Conservation (phyloP, 2,888 invertebrate genomes). For the Lasioglossum oenotherae region DNA sequence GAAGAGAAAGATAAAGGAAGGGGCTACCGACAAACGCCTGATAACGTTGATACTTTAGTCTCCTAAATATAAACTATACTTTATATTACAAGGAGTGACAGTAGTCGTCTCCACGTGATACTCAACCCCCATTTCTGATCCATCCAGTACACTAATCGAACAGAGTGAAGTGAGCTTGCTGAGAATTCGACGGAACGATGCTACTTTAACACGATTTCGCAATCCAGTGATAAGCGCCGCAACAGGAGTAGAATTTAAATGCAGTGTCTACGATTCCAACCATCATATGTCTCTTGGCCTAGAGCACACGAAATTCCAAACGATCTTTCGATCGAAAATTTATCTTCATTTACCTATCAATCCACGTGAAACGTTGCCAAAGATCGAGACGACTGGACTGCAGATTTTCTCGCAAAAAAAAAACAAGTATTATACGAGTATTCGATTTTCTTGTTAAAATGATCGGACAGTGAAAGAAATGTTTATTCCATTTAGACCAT, state of each 20-base stretch:
- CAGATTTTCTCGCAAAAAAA: background rate
- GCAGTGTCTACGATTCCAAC: background rate
- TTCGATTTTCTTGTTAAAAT: background rate
- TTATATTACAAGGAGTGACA: constrained; percentile 55
- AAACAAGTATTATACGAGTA: background rate
- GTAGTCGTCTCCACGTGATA: constrained; percentile 59
- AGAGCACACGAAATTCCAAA: background rate
- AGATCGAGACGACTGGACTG: background rate
- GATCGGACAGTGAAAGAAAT: background rate
- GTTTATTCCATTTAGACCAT: background rate
- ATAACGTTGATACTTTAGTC: constrained; percentile 56
- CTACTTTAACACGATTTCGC: constrained; percentile 49
- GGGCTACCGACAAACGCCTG: constrained; percentile 58
- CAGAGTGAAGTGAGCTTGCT: constrained; percentile 49
- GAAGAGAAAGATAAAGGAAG: background rate
- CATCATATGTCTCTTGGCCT: constrained; percentile 15
- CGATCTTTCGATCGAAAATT: background rate
- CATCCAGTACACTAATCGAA: constrained; percentile 61
- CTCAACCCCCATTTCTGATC: constrained; percentile 60
- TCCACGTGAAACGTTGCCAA: constrained; percentile 3
- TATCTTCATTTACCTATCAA: background rate
- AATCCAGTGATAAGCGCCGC: constrained; percentile 18
- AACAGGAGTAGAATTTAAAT: constrained; percentile 21
- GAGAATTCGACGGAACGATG: constrained; percentile 33
- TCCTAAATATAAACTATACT: constrained; percentile 49